Evolutionary conservation across 2,113 vertebrate species (phyloP).

Genomic region (Ptilonorhynchus violaceus): DNA sequence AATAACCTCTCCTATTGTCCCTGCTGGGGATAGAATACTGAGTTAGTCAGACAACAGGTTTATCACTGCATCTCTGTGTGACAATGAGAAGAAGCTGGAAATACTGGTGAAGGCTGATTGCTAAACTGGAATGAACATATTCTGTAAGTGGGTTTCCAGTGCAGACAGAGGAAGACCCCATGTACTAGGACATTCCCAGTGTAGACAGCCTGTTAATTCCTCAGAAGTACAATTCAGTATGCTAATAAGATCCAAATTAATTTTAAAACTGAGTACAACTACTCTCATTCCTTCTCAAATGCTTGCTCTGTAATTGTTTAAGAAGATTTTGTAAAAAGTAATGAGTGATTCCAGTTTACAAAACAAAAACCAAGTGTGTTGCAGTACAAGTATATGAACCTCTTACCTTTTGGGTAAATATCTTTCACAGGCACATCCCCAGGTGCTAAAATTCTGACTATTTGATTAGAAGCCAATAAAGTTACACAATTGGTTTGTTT

Average conservation of each 20-base stretch:
- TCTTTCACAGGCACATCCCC: slow-evolving; percentile 88
- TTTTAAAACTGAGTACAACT: not conserved
- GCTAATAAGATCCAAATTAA: not conserved
- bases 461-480: slow-evolving; percentile 85
- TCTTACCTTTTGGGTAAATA: slow-evolving; percentile 91
- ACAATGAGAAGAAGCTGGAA: not conserved
- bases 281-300: not conserved
- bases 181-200: not conserved
- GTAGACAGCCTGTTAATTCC: not conserved
- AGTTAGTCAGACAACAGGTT: not conserved
- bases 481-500: slow-evolving; percentile 85
- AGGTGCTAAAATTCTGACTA: slow-evolving; percentile 85
- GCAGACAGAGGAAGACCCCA: not conserved
- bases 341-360: not conserved
- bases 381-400: not conserved
- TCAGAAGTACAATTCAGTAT: not conserved
- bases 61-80: not conserved
- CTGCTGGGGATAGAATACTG: not conserved
- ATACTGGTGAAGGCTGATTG: not conserved
- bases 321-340: not conserved
- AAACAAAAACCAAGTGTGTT: slow-evolving; percentile 6
- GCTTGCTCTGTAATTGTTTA: not conserved
- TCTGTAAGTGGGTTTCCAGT: not conserved
- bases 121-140: not conserved
- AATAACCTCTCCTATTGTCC: not conserved